Base-by-base conservation (phyloP, 2,797 vertebrate species). In the Emys orbicularis region DNA sequence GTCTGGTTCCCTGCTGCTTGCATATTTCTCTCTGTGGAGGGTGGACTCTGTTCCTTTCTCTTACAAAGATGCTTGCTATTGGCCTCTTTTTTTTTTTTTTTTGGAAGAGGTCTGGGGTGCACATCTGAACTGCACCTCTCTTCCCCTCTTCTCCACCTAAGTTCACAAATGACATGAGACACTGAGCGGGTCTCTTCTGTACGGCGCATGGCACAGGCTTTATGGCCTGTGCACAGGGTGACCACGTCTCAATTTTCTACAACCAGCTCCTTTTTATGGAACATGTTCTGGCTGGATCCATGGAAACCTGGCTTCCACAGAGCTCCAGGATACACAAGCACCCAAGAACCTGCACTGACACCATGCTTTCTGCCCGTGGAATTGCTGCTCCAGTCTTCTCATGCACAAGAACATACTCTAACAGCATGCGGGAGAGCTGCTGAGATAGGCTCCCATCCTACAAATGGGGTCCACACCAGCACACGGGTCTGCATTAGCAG, bases 61-160 rank as follows among this genome's bases (percentile, higher is more conserved):
- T 86, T 53, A 85, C 92, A 85, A 61, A 93, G 91, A 83, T 23
- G 53, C 85, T 83, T 86, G 65, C 56, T 77, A 89, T 29, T 79
- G 65, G 81, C 84, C 79, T 89, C 65, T 79, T 86, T 49, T 79
- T 82, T 18, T 9, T 16, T 68, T 37, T 41, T 72, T n/a, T 31
- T 31, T 13, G 4, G 12, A 31, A 82, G 81, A 41, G 90, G 68
- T 9, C 31, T 85, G 92, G 49, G 65, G 56, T 87, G 52, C 1
- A 57, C 8, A 77, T 88, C 91, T 93, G 25, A 83, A 88, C 74
- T 12, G 23, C 19, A 81, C 47, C 80, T 80, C 19, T 1, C 65
- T 47, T 89, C 93, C 79, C 37, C 81, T 91, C 92, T 87, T 92
- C 95, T 87, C 61, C 87, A 94, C 92, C 57, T 90, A 59, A 84